These are phyloP conservation scores for Bembecia ichneumoniformis DNA, from an alignment of 2,888 invertebrate genomes.

Conservation along the genomic window DNA sequence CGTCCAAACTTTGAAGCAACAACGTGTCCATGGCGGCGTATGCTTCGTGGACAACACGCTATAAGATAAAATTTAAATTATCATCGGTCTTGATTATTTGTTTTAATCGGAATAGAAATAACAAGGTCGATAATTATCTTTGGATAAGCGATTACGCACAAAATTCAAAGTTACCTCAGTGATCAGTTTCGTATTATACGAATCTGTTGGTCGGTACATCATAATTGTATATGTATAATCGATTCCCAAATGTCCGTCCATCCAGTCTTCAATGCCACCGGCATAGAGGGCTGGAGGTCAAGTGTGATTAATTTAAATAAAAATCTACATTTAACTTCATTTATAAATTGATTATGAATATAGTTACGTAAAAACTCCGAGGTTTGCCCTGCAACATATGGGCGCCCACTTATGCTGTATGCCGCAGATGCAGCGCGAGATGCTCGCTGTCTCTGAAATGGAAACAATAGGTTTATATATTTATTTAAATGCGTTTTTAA, in stretches of 20 bases:
- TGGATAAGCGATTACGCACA: background rate
- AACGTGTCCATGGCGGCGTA: constrained; percentile 57
- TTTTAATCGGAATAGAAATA: background rate
- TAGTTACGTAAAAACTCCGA: constrained; percentile 55
- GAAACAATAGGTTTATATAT: no score
- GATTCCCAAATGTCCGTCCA: constrained; percentile 57
- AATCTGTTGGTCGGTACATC: constrained; percentile 50
- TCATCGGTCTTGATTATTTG: no score
- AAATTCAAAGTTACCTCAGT: constrained; percentile 34
- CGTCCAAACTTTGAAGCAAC: constrained; percentile 36
- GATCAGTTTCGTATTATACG: constrained; percentile 35
- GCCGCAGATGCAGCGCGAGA: constrained; percentile 48
- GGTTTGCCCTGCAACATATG: constrained; percentile 55
- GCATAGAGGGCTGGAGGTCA: constrained; percentile 44
- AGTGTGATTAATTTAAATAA: no score
- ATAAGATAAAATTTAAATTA: constrained; percentile 10
- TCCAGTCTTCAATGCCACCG: constrained; percentile 64
- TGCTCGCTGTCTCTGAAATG: constrained; percentile 44
- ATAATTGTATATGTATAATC: constrained; percentile 60
- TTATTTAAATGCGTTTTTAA: no score
- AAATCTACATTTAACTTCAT: background rate
- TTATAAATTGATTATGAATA: background rate
- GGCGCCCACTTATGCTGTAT: constrained; percentile 43
- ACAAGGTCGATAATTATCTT: background rate
- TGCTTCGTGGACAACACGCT: constrained; percentile 57